Base-by-base conservation (phyloP, 2,888 invertebrate species). In the Pseudeuparius sepicola region DNA sequence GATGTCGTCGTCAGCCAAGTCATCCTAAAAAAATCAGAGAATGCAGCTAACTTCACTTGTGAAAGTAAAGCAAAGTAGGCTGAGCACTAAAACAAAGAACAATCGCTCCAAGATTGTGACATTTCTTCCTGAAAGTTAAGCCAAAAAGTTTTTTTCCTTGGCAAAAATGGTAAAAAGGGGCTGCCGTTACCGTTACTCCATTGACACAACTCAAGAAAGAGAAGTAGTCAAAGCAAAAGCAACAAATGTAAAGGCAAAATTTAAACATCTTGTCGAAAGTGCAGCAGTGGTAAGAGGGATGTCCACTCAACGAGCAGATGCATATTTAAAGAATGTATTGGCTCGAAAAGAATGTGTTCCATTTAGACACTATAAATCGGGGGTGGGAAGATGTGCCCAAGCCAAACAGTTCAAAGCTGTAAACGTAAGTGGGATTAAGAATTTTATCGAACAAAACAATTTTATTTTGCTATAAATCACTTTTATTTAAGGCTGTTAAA, bases 1-100 rank as follows among this genome's bases (percentile, higher is more conserved):
- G 20, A 98, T 96, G 63, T 99, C 98, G 60, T 99, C 97, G 64
- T 98, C 97, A 2, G 96, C 96, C 48, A 98, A 69, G 65, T 98
- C 98, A 60, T 98, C 98, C 84, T 93, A 61, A 31, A 67, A 66
- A 48, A 59, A n/a, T n/a, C n/a, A n/a, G n/a, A n/a, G 4, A 24
- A 24, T 31, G 14, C 20, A n/a, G n/a, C n/a, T n/a, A 30, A 27
- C n/a, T n/a, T n/a, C n/a, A n/a, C n/a, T n/a, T n/a, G n/a, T n/a
- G n/a, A n/a, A n/a, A n/a, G n/a, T n/a, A n/a, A n/a, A n/a, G n/a
- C n/a, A n/a, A n/a, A n/a, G n/a, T n/a, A n/a, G n/a, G n/a, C n/a
- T n/a, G n/a, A n/a, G n/a, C n/a, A n/a, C n/a, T n/a, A n/a, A n/a
- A n/a, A n/a, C n/a, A n/a, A n/a, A n/a, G n/a, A n/a, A n/a, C n/a